These are phyloP conservation scores for Drosophila paulistorum DNA, from an alignment of 1,140 invertebrate species.

Conservation along the genomic window DNA sequence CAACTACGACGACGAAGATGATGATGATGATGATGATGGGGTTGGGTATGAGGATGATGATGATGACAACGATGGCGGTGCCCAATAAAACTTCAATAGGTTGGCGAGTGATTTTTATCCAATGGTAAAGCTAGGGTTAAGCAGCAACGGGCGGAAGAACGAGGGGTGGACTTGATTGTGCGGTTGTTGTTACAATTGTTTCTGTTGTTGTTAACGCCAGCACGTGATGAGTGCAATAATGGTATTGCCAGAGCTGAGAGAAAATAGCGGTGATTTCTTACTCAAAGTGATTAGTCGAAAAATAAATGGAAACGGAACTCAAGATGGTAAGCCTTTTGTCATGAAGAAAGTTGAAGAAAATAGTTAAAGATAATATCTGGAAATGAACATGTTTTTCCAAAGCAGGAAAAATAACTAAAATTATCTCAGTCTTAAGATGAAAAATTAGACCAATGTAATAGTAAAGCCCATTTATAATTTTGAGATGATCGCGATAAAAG, in stretches of 20 bases:
- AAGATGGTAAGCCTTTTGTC: not conserved
- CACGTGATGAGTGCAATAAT: constrained; percentile 69
- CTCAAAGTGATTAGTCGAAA: constrained; percentile 50
- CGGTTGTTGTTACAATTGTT: constrained; percentile 76
- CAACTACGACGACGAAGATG: constrained; percentile 41
- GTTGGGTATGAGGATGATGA: not conserved
- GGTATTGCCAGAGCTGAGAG: not conserved
- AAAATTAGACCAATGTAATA: too few relatives aligned
- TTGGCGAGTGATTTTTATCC: constrained; percentile 56
- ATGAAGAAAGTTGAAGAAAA: not conserved
- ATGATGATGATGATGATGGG: not conserved
- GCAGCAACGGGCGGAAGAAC: constrained; percentile 22
- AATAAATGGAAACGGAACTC: constrained; percentile 37
- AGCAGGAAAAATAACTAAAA: too few relatives aligned
- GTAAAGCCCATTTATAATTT: too few relatives aligned
- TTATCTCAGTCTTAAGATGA: too few relatives aligned
- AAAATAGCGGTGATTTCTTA: constrained; percentile 47
- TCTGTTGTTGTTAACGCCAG: constrained; percentile 53
- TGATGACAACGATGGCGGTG: constrained; percentile 39
- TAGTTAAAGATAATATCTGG: not conserved
- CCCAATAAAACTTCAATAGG: constrained; percentile 77
- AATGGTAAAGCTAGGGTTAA: constrained; percentile 26
- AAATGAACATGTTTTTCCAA: not conserved
- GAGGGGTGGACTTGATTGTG: constrained; percentile 60
- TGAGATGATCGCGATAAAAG: too few relatives aligned